These are phyloP conservation scores for Mormyrus hasselquistii DNA, from an alignment of 2,797 vertebrate species.

Conservation along the genomic window DNA sequence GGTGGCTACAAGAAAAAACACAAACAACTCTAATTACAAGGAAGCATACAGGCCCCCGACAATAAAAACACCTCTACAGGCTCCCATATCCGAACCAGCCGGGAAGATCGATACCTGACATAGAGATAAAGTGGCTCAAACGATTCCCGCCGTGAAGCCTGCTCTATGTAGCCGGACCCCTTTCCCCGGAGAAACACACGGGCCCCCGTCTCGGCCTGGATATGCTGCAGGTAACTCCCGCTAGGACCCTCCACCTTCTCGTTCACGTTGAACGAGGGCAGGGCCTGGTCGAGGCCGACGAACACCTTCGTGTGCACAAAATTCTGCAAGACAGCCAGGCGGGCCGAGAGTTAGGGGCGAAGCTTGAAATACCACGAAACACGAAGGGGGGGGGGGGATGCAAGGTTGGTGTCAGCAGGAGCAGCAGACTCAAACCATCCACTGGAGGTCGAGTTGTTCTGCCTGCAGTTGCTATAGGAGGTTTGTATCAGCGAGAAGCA, in stretches of 20 bases:
- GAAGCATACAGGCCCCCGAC: neutral
- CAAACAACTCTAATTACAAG: constrained; percentile 14
- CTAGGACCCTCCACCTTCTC: constrained; percentile 68
- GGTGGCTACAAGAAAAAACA: constrained; percentile 57
- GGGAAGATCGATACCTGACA: constrained; percentile 58
- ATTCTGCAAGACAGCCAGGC: constrained; percentile 48
- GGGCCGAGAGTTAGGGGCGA: neutral
- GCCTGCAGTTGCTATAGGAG: constrained; percentile 62
- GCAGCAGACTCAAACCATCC: constrained; percentile 47
- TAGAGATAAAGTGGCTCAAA: constrained; percentile 74
- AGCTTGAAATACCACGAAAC: neutral
- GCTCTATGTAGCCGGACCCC: constrained; percentile 71
- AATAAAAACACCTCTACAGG: neutral
- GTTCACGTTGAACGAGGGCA: constrained; percentile 64
- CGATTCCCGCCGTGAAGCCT: constrained; percentile 69
- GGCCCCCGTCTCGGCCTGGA: constrained; percentile 69
- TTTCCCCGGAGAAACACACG: constrained; percentile 70
- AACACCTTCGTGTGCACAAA: constrained; percentile 77
- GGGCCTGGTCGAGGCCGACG: constrained; percentile 66
- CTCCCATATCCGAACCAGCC: neutral
- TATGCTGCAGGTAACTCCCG: constrained; percentile 68
- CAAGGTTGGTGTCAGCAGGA: constrained; percentile 52
- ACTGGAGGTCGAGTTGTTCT: constrained; percentile 53
- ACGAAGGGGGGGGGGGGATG: neutral
- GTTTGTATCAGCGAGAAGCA: constrained; percentile 62